A percentile compares a stretch with the other conserved stretches of the same genome.
Conservation (phyloP, 2,888 invertebrate genomes). For the Pocota personata region DNA sequence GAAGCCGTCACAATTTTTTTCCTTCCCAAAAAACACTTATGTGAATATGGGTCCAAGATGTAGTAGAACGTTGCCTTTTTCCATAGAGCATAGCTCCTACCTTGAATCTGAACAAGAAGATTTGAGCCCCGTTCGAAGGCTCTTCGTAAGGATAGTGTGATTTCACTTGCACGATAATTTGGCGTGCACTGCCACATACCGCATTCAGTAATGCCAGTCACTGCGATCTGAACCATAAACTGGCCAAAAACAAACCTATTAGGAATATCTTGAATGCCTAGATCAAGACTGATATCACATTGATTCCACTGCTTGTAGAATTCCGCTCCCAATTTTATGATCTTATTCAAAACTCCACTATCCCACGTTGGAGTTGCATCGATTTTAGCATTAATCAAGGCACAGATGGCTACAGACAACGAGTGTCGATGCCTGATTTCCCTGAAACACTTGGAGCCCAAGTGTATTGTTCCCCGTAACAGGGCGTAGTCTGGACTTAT, state of each 20-base stretch:
- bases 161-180: constrained; percentile 77
- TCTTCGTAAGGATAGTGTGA: constrained; percentile 76
- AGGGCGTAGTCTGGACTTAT: constrained; percentile 79
- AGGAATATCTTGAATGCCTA: constrained; percentile 79
- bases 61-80: constrained; percentile 79
- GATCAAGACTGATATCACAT: constrained; percentile 74
- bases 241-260: constrained; percentile 79
- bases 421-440: constrained; percentile 79
- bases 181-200: constrained; percentile 80
- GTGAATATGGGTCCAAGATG: constrained; percentile 80
- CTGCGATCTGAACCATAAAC: constrained; percentile 76
- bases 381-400: constrained; percentile 79
- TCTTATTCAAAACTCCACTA: constrained; percentile 77
- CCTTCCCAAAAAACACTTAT: constrained; percentile 60
- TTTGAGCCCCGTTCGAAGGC: constrained; percentile 75
- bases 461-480: constrained; percentile 77
- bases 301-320: constrained; percentile 79
- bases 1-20: constrained; percentile 75
- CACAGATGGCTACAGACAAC: constrained; percentile 78
- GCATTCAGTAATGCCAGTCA: constrained; percentile 57
- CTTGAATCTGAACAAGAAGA: constrained; percentile 79
- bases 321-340: constrained; percentile 79
- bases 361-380: constrained; percentile 81
- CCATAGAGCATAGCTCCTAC: constrained; percentile 80
- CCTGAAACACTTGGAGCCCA: constrained; percentile 78